phyloP scores from a whole-genome alignment of 2,113 vertebrate genomes.

The Macrotis lagotis region DNA sequence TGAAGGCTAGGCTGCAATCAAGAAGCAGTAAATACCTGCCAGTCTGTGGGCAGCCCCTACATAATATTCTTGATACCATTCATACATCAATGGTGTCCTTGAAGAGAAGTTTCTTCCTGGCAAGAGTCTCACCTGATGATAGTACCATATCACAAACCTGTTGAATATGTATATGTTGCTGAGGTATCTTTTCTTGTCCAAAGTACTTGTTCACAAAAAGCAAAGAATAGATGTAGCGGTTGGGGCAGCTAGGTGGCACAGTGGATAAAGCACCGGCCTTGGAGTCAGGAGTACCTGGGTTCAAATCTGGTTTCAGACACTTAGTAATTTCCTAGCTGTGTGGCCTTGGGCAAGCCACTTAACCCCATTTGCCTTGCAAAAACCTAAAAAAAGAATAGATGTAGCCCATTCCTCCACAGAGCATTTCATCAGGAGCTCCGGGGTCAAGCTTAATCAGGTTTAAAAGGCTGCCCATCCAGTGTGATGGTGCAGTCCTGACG shows the following conservation, averaged over 20 bases:
- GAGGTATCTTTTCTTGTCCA: conserved; percentile 91
- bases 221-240: conserved; percentile 90
- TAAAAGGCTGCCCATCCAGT: conserved; percentile 93
- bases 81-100: conserved; percentile 94
- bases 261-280: too few species aligned
- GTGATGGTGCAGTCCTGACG: too few species aligned
- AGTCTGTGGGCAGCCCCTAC: conserved; percentile 96
- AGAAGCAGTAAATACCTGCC: conserved; percentile 96
- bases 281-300: too few species aligned
- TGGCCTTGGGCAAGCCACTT: too few species aligned
- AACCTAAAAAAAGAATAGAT: too few species aligned
- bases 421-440: conserved; percentile 91
- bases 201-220: conserved; percentile 95
- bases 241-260: too few species aligned
- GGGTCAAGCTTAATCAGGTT: conserved; percentile 87
- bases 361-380: too few species aligned
- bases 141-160: conserved; percentile 92
- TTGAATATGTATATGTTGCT: conserved; percentile 91
- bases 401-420: conserved; percentile 94
- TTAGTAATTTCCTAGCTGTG: too few species aligned
- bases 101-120: conserved; percentile 87
- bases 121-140: conserved; percentile 90
- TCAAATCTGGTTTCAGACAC: too few species aligned
- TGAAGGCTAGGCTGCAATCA: conserved; percentile 88
- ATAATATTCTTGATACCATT: conserved; percentile 97